Evolutionary conservation across 1,140 invertebrate genomes (phyloP).

Genomic region (Penaeus chinensis): DNA sequence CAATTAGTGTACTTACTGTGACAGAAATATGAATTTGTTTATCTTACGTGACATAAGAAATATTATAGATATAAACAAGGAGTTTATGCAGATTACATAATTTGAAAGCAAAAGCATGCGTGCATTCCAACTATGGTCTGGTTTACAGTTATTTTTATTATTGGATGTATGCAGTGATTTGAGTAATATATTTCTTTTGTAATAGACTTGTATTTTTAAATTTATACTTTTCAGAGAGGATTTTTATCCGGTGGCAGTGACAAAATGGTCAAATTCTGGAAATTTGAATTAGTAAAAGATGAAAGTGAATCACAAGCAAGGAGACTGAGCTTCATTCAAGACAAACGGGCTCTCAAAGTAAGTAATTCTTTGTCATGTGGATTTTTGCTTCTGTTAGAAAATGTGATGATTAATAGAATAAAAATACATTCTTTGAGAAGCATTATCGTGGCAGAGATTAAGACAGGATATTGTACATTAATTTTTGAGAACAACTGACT

Average conservation of each 20-base stretch:
- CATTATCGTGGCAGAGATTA: background rate
- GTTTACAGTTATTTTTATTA: too few relatives aligned
- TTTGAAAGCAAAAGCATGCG: too few relatives aligned
- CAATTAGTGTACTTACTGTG: too few relatives aligned
- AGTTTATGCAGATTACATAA: too few relatives aligned
- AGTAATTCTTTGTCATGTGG: background rate
- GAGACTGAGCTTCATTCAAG: slow-evolving; percentile 55
- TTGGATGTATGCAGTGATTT: too few relatives aligned
- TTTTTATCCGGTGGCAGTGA: slow-evolving; percentile 89
- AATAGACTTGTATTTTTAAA: background rate
- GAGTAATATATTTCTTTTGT: too few relatives aligned
- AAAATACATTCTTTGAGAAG: background rate
- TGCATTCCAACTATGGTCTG: too few relatives aligned
- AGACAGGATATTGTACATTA: background rate
- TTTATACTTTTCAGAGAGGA: slow-evolving; percentile 71
- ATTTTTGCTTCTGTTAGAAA: background rate
- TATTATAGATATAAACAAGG: too few relatives aligned
- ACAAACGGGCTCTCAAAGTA: slow-evolving; percentile 55
- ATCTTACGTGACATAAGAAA: too few relatives aligned
- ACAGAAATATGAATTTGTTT: too few relatives aligned
- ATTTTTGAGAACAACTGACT: background rate
- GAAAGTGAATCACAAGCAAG: slow-evolving; percentile 65
- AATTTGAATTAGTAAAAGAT: slow-evolving; percentile 86
- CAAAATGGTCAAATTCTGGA: slow-evolving; percentile 93
- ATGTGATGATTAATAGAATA: background rate